Evolutionary conservation across 2,888 invertebrate species (phyloP), one percentile per base, ranked within the genome.

Genomic region (Atethmia centrago): DNA sequence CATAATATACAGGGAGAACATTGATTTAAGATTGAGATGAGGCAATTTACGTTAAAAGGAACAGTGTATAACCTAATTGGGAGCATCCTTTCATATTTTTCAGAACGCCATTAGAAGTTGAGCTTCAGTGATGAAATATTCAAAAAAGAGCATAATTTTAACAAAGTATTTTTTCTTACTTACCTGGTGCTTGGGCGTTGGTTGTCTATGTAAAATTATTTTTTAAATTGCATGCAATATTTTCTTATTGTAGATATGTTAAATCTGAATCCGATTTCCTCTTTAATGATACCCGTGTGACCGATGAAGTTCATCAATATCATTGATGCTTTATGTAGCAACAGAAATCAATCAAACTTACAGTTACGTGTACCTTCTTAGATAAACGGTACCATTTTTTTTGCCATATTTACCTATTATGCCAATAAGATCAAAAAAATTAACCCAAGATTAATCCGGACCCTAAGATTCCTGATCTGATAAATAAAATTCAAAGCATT

Each of bases 401-500:
- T 40, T 40, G 40, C 8, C 5, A 40, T 9, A 9, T 40, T 40
- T 40, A 40, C 40, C 8, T 40, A 19, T 21, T 14, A 56, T 3
- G 28, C 42, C 31, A 56, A 45, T 59, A 36, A 3, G 31, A 36
- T 61, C 12, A 45, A 9, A 19, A 59, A 59, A 65, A 80, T 68
- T 66, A 71, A 40, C 69, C 25, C n/a, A 64, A 79, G 42, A 80
- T 67, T 74, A 81, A 81, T 83, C 70, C 78, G 64, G 59, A 79
- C 73, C 73, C 71, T 65, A 74, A 80, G 77, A 82, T 86, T 81
- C 84, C 79, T 71, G 71, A 80, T 85, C 86, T 85, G 90, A 88
- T 88, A 91, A 91, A 93, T 91, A 91, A 92, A 91, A 93, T 95
- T 92, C 87, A 90, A 90, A 91, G 90, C 89, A 91, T 91, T 86